These are phyloP conservation scores for Trichechus manatus DNA, from an alignment of 2,113 vertebrate species.

Conservation along the genomic window DNA sequence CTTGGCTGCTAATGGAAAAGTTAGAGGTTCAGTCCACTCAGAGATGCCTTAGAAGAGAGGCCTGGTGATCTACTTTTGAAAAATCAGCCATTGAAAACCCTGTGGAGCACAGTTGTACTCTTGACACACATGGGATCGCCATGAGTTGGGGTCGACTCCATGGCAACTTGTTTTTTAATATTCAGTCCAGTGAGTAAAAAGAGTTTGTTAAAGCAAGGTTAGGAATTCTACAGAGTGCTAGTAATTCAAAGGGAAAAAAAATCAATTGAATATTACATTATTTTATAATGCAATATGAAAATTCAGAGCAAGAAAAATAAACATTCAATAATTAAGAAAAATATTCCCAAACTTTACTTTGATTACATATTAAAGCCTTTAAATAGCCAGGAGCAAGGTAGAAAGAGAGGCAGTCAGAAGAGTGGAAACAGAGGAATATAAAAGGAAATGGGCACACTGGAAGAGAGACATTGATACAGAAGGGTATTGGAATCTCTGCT, in stretches of 20 bases:
- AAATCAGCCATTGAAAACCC: not conserved
- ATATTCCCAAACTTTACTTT: not conserved
- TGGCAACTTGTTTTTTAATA: not conserved
- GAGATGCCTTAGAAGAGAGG: not conserved
- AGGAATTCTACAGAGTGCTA: not conserved
- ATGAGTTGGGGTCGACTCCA: not conserved
- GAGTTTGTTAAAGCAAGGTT: not conserved
- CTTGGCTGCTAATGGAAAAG: not conserved
- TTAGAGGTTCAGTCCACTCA: not conserved
- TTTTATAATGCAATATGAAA: slow-evolving; percentile 8
- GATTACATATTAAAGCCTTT: not conserved
- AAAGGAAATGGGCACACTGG: not conserved
- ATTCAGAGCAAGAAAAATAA: slow-evolving; percentile 33
- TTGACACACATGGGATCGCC: not conserved
- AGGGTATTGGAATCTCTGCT: not conserved
- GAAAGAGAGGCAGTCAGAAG: not conserved
- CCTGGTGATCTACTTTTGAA: not conserved
- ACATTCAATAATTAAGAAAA: slow-evolving; percentile 9
- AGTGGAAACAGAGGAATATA: not conserved
- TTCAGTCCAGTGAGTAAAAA: slow-evolving; percentile 13
- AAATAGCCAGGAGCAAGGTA: not conserved
- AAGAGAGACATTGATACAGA: not conserved
- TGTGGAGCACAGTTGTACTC: not conserved
- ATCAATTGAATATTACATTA: not conserved
- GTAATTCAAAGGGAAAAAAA: not conserved